A percentile compares a stretch with the other conserved stretches of the same genome.
These are phyloP conservation scores for Macaca nemestrina DNA, from an alignment of 2,113 vertebrate species.

Conservation along the genomic window DNA sequence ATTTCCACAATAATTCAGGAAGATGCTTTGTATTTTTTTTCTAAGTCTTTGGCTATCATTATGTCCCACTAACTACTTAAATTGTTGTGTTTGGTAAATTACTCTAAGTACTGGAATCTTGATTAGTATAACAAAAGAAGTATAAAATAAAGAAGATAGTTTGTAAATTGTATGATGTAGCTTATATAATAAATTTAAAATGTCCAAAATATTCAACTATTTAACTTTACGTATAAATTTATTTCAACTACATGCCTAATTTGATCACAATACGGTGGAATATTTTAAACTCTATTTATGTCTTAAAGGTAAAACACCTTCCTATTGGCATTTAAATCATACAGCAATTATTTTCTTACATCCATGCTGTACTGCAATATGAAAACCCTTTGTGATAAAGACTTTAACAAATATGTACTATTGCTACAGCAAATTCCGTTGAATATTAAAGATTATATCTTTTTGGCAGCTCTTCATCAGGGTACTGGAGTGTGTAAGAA, in stretches of 20 bases:
- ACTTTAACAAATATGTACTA: slow-evolving; percentile 73
- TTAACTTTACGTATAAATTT: background rate
- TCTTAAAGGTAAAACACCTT: background rate
- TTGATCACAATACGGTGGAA: background rate
- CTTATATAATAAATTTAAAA: background rate
- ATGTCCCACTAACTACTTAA: background rate
- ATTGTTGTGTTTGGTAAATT: background rate
- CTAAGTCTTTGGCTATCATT: background rate
- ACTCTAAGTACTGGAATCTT: background rate
- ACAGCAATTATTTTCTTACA: slow-evolving; percentile 59
- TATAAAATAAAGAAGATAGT: background rate
- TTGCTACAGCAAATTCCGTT: slow-evolving; percentile 58
- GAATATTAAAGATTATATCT: slow-evolving; percentile 85
- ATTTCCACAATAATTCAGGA: background rate
- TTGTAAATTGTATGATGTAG: background rate
- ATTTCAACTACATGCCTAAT: background rate
- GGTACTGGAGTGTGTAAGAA: slow-evolving; percentile 26
- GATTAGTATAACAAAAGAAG: background rate
- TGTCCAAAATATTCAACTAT: background rate
- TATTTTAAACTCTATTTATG: background rate
- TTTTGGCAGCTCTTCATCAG: slow-evolving; percentile 74
- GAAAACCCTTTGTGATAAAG: slow-evolving; percentile 59
- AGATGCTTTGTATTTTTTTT: background rate
- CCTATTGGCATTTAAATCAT: background rate
- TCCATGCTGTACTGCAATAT: background rate